These are phyloP conservation scores for Vannuccia rotundouncinata DNA, from an alignment of 2,888 invertebrate species.

Conservation along the genomic window DNA sequence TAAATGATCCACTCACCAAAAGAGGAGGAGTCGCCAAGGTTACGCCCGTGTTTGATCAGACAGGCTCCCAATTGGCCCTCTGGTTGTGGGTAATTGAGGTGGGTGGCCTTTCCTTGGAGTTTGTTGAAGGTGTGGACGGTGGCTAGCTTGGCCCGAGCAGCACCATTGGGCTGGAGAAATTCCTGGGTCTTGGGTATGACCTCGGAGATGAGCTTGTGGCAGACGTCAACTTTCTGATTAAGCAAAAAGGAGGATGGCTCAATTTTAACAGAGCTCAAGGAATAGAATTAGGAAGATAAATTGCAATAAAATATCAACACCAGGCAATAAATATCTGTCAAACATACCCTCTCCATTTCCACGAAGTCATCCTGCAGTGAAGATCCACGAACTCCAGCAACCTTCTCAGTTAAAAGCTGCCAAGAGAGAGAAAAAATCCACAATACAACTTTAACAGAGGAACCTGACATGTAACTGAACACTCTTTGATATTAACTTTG, in stretches of 20 bases:
- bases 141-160: slow-evolving; percentile 60
- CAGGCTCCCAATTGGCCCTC: slow-evolving; percentile 85
- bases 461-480: too few species aligned
- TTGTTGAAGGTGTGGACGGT: slow-evolving; percentile 70
- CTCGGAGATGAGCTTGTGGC: slow-evolving; percentile 90
- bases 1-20: too few species aligned
- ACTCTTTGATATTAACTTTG: too few species aligned
- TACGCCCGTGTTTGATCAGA: slow-evolving; percentile 87
- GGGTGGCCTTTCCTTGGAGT: slow-evolving; percentile 89
- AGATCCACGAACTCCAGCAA: slow-evolving; percentile 98
- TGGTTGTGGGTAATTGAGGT: slow-evolving; percentile 94
- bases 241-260: background rate
- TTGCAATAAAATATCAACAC: too few species aligned
- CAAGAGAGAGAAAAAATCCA: too few species aligned
- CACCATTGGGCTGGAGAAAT: slow-evolving; percentile 91
- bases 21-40: slow-evolving; percentile 62
- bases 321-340: too few species aligned
- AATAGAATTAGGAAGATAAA: background rate
- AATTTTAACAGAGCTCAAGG: too few species aligned
- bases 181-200: slow-evolving; percentile 93
- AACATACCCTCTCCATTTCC: slow-evolving; percentile 95
- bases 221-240: slow-evolving; percentile 87
- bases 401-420: slow-evolving; percentile 99
- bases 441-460: too few species aligned
- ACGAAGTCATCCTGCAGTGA: slow-evolving; percentile 95